These are phyloP conservation scores for Dermolepida albohirtum DNA, from an alignment of 2,888 invertebrate species.

Conservation along the genomic window DNA sequence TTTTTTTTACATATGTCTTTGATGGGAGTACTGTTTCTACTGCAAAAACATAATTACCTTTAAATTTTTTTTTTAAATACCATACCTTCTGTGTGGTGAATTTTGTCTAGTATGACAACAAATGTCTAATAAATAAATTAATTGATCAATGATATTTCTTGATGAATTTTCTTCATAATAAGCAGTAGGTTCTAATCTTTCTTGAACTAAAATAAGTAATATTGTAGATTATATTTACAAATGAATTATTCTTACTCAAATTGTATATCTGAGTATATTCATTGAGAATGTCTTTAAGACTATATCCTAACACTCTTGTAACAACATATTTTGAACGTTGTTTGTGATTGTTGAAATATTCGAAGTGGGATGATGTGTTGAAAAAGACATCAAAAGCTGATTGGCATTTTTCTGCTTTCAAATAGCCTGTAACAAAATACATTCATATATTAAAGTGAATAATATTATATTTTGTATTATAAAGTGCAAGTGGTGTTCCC, in stretches of 20 bases:
- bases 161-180: slow-evolving; percentile 55
- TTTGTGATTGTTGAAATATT: slow-evolving; percentile 50
- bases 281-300: slow-evolving; percentile 59
- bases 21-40: slow-evolving; percentile 40
- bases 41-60: slow-evolving; percentile 13
- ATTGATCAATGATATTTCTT: slow-evolving; percentile 55
- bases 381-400: slow-evolving; percentile 58
- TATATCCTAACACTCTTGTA: slow-evolving; percentile 59
- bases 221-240: background rate
- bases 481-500: slow-evolving; percentile 38
- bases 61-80: background rate
- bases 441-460: no score
- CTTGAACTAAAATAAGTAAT: slow-evolving; percentile 57
- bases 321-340: slow-evolving; percentile 56
- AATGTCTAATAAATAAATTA: slow-evolving; percentile 57
- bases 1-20: slow-evolving; percentile 22
- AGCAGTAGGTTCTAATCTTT: slow-evolving; percentile 58
- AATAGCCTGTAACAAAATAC: slow-evolving; percentile 58
- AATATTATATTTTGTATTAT: background rate
- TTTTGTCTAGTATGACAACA: slow-evolving; percentile 19
- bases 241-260: slow-evolving; percentile 55
- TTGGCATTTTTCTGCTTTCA: slow-evolving; percentile 58
- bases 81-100: slow-evolving; percentile 41
- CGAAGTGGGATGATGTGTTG: slow-evolving; percentile 55
- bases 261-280: slow-evolving; percentile 61